Evolutionary conservation across 2,888 invertebrate species (phyloP), one percentile per base, ranked within the genome.

Genomic region (Hyposoter dolosus): DNA sequence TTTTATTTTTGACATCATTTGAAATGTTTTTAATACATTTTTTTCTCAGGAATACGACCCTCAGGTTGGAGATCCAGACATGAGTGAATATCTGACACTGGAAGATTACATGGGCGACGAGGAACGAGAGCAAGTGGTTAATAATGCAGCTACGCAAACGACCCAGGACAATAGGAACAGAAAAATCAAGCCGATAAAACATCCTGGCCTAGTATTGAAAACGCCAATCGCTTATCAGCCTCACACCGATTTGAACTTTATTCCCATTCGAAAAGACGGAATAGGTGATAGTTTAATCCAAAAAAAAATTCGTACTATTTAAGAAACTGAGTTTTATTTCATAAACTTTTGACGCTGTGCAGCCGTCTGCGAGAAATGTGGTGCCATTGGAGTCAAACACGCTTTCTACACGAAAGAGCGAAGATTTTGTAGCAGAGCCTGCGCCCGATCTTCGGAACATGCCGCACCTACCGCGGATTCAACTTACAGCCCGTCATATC

Each of bases 251-350:
- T 96, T 97, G 85, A 97, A 97, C 88, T 97, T 98, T 92, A 97
- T 98, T 94, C 98, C 98, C 79, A 97, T 98, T 92, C 96, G 97
- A 94, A 97, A 97, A 94, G 98, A 98, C 94, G 98, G 97, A 94
- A 98, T 98, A 95, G 98, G 98, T 98, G 95, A 69, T 28, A 47
- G 17, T 23, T 23, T 0, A 23, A 69, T 32, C 1, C 5, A 6
- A 72, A n/a, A 1, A 40, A 56, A n/a, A n/a, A 19, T 47, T 40
- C 19, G 10, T 50, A 28, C 53, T 6, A 43, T 23, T 66, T 3
- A 9, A n/a, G 43, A 15, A 82, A 82, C 87, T 79, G 78, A 74
- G 83, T 71, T n/a, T 85, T 43, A 81, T 85, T 71, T 69, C 1
- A 69, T 28, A 28, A 81, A 72, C 56, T 79, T 85, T 81, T 75